A percentile compares a stretch with the other conserved stretches of the same genome.
phyloP scores from a whole-genome alignment of 1,140 invertebrate genomes.

The Leptopilina clavipes region DNA sequence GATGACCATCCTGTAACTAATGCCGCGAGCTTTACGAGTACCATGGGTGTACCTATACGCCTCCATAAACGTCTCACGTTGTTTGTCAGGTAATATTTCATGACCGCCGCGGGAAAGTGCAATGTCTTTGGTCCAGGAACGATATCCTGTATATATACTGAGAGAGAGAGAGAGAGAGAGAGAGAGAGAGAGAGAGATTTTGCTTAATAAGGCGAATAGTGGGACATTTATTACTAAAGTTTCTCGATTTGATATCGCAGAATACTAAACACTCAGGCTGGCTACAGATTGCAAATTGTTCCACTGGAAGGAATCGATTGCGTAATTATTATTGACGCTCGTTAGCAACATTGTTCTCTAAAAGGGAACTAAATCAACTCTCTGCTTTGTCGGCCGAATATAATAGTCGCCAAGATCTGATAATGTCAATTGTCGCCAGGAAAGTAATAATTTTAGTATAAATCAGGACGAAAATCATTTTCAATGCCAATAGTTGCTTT shows the following conservation, averaged over 20 bases:
- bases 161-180: no score
- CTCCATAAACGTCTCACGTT: slow-evolving; percentile 25
- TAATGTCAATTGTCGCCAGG: slow-evolving; percentile 6
- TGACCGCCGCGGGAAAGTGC: not conserved
- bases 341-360: not conserved
- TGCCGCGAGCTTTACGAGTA: slow-evolving; percentile 18
- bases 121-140: not conserved
- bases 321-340: slow-evolving; percentile 25
- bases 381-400: slow-evolving; percentile 10
- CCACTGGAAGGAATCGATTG: not conserved
- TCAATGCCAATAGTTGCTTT: no score
- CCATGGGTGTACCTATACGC: not conserved
- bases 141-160: no score
- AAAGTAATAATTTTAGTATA: not conserved
- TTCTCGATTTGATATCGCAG: not conserved
- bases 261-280: not conserved
- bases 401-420: slow-evolving; percentile 10
- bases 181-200: no score
- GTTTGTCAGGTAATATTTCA: slow-evolving; percentile 31
- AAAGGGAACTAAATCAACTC: slow-evolving; percentile 23
- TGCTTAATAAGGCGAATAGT: not conserved
- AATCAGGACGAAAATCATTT: not conserved
- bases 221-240: not conserved
- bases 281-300: not conserved
- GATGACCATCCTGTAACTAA: slow-evolving; percentile 31